Percentiles rank a stretch among this genome's conserved stretches.
Conservation (phyloP, 2,797 vertebrate species). For the Enteromius argenteus region DNA sequence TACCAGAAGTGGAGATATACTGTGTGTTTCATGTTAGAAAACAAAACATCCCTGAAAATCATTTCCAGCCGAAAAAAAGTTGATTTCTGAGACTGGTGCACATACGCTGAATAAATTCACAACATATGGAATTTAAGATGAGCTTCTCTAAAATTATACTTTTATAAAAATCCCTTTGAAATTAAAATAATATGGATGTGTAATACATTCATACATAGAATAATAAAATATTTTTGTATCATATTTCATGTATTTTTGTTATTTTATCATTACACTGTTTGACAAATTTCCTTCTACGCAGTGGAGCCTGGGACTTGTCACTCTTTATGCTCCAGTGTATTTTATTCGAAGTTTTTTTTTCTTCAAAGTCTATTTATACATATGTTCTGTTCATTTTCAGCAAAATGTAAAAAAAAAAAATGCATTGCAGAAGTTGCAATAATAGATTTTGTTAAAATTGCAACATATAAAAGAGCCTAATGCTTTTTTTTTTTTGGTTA, state of each 20-base stretch:
- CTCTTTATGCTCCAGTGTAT: not conserved
- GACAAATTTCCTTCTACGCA: not conserved
- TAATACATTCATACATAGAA: not conserved
- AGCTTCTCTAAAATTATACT: conserved; percentile 2
- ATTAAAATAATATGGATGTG: conserved; percentile 5
- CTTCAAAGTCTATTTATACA: not conserved
- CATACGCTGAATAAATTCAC: not conserved
- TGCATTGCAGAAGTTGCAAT: not conserved
- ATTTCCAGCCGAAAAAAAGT: not conserved
- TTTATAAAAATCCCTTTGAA: conserved; percentile 3
- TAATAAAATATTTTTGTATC: conserved; percentile 3
- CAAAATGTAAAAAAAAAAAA: not conserved
- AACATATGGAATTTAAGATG: conserved; percentile 1
- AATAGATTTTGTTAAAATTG: not conserved
- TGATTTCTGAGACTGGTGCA: not conserved
- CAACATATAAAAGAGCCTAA: not conserved
- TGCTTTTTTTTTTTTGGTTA: not conserved
- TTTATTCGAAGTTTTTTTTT: too few relatives aligned
- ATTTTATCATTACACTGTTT: not conserved
- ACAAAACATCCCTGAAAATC: not conserved
- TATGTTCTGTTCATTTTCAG: not conserved
- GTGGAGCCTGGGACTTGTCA: not conserved
- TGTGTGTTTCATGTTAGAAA: not conserved
- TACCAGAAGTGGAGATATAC: not conserved
- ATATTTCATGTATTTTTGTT: not conserved